Base-by-base conservation (phyloP, 1,140 invertebrate species). In the Drosophila eugracilis region DNA sequence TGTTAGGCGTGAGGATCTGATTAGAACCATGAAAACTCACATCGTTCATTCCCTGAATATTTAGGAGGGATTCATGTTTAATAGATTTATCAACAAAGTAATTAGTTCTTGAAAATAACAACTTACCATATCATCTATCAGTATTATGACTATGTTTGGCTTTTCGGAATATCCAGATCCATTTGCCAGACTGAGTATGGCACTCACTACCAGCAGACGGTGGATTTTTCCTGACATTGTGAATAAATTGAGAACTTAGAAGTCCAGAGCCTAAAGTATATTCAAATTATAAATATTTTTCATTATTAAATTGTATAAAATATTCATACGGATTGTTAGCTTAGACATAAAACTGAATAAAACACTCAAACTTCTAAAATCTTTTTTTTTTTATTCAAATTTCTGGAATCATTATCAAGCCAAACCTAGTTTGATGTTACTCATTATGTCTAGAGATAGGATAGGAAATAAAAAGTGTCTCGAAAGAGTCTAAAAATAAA, bases 1-100 rank as follows among this genome's bases (percentile, higher is more conserved):
- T 96, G 89, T 97, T 97, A 0, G 96, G 96, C 0, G 96, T 97
- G 24, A 94, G 94, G 45, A 97, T 96, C 91, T 98, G 95, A 74
- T 96, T 93, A 0, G 96, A 96, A 1, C 97, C 97, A 91, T 98
- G 97, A 86, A 97, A 98, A 52, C 97, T 95, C 5, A 98, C 96
- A 92, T 98, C 97, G 91, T 97, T 96, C 94, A 95, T 97, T 6
- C 97, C 97, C 96, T 97, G 4, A n/a, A 15, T n/a, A 67, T 14
- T n/a, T 17, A 37, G 6, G 7, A 17, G 14, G 12, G 14, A 15
- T 9, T 17, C 14, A 9, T 36, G n/a, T 36, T 15, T 17, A 17
- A 3, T 1, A 17, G 6, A n/a, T n/a, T n/a, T n/a, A n/a, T n/a
- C n/a, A n/a, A n/a, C n/a, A n/a, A 3, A 7, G 6, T 41, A 12